Percentiles rank a stretch among this genome's conserved stretches.
These are phyloP conservation scores for Pogonophryne albipinna DNA, from an alignment of 2,797 vertebrate genomes.

Conservation along the genomic window DNA sequence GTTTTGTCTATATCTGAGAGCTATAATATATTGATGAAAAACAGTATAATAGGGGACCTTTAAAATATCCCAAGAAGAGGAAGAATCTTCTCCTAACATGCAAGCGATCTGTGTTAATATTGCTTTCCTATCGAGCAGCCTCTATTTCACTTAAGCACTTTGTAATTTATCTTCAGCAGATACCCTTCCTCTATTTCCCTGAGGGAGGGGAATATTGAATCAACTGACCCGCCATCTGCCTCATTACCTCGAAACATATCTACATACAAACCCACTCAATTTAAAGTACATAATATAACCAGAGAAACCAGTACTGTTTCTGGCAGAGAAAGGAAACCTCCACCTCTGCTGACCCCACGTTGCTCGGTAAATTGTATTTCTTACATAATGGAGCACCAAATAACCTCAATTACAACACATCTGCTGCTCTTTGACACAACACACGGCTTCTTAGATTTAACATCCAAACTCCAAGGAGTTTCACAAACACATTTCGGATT, in stretches of 20 bases:
- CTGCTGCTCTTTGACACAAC: conserved; percentile 46
- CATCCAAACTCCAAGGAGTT: conserved; percentile 18
- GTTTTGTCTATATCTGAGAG: too few species aligned
- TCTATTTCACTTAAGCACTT: conserved; percentile 33
- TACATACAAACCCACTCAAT: neutral
- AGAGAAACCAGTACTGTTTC: too few species aligned
- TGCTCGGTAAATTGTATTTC: conserved; percentile 20
- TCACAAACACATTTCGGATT: conserved; percentile 51
- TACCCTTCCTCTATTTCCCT: conserved; percentile 31
- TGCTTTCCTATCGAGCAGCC: conserved; percentile 34
- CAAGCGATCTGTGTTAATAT: conserved; percentile 27
- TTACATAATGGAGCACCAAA: conserved; percentile 52
- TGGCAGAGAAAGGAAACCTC: neutral
- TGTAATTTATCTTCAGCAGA: conserved; percentile 47
- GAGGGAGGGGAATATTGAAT: conserved; percentile 61
- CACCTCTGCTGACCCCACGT: conserved; percentile 14
- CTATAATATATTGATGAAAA: too few species aligned
- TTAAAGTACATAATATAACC: conserved; percentile 22
- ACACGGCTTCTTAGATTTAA: conserved; percentile 51
- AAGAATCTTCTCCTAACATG: conserved; percentile 52
- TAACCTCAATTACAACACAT: conserved; percentile 63
- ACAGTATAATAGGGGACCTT: too few species aligned
- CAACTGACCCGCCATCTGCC: conserved; percentile 64
- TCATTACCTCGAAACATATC: conserved; percentile 37
- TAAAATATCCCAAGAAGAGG: conserved; percentile 25